Percentiles rank a stretch among this genome's conserved stretches.
Evolutionary conservation across 2,888 invertebrate genomes (phyloP).

Genomic region (Clostera curtula): DNA sequence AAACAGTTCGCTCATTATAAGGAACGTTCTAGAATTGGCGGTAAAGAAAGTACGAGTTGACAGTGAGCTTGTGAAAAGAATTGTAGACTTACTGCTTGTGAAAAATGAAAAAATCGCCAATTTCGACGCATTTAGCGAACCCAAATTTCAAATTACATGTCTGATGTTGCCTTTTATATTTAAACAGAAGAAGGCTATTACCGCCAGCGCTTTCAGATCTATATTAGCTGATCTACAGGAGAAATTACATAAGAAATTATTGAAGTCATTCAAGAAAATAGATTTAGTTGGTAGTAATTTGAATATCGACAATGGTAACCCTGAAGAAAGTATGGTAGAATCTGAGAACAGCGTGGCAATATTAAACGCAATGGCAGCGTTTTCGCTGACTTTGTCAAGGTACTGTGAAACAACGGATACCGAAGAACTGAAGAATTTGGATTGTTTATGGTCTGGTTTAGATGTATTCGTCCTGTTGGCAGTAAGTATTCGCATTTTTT

Average conservation of each 20-base stretch:
- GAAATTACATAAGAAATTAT: constrained; percentile 45
- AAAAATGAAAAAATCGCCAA: constrained; percentile 33
- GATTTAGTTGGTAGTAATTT: constrained; percentile 38
- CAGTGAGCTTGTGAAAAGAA: constrained; percentile 48
- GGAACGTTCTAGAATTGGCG: constrained; percentile 47
- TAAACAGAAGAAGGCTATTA: constrained; percentile 56
- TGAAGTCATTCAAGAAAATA: constrained; percentile 51
- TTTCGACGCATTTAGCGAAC: constrained; percentile 49
- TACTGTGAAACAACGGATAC: constrained; percentile 52
- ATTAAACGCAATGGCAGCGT: constrained; percentile 60
- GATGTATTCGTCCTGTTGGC: constrained; percentile 53
- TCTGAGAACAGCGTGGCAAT: constrained; percentile 41
- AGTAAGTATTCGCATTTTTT: constrained; percentile 42
- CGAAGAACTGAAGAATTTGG: constrained; percentile 48
- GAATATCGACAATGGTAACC: constrained; percentile 26
- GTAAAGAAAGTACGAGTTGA: constrained; percentile 56
- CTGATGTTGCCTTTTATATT: constrained; percentile 52
- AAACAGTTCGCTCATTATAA: constrained; percentile 43
- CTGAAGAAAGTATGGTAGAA: constrained; percentile 40
- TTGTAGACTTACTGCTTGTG: constrained; percentile 46
- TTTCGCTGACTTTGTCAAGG: constrained; percentile 51
- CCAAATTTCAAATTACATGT: constrained; percentile 58
- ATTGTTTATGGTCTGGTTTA: constrained; percentile 50
- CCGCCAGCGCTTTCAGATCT: constrained; percentile 47
- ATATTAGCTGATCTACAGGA: constrained; percentile 61